Evolutionary conservation across 1,140 invertebrate species (phyloP).

Genomic region (Drosophila ogumai): DNA sequence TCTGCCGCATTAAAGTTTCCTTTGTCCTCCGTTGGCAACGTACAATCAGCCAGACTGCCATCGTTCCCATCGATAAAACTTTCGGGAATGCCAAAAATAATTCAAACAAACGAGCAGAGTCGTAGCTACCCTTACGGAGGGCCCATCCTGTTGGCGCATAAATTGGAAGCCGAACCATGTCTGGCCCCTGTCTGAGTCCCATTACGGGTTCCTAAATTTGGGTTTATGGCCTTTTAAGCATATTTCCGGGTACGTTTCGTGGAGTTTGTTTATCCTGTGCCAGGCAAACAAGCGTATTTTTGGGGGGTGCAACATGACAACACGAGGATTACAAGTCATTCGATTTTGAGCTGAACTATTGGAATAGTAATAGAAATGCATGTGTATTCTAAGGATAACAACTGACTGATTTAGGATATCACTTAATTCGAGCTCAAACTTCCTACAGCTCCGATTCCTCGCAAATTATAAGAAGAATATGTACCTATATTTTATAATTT

Average conservation of each 20-base stretch:
- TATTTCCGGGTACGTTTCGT: constrained; percentile 69
- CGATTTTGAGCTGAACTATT: constrained; percentile 15
- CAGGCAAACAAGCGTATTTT: constrained; percentile 34
- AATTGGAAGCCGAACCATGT: constrained; percentile 39
- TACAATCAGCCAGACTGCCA: constrained; percentile 28
- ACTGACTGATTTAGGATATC: constrained; percentile 6
- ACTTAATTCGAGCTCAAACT: constrained; percentile 74
- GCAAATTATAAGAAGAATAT: constrained; percentile 62
- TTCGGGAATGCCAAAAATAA: constrained; percentile 55
- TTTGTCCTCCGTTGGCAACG: constrained; percentile 52
- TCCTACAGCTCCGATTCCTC: constrained; percentile 76
- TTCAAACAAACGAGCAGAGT: constrained; percentile 36
- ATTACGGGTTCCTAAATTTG: constrained; percentile 54
- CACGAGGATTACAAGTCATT: constrained; percentile 32
- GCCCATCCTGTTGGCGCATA: constrained; percentile 55
- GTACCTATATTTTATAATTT: background rate
- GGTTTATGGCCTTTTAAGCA: constrained; percentile 71
- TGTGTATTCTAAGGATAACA: constrained; percentile 45
- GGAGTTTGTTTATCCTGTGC: constrained; percentile 61
- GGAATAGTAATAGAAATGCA: constrained; percentile 25
- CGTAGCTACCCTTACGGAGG: constrained; percentile 54
- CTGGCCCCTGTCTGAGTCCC: constrained; percentile 51
- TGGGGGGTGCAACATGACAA: constrained; percentile 34
- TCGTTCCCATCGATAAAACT: constrained; percentile 59
- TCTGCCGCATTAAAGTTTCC: constrained; percentile 54